Conservation (phyloP, 2,888 invertebrate genomes). For the Acleris sparsana region DNA sequence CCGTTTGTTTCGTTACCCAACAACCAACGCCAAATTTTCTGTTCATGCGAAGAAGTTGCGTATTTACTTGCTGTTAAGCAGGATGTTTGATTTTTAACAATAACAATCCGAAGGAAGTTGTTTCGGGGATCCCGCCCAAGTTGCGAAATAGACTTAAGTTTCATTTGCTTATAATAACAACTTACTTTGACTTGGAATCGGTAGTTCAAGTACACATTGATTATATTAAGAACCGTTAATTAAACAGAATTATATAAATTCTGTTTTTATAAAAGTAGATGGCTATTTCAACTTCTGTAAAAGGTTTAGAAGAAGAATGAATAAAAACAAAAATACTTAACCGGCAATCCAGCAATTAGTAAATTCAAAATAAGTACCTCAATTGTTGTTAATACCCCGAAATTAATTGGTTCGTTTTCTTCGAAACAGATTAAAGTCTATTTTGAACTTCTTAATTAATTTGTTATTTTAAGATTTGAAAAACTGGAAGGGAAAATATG, state of each 20-base stretch:
- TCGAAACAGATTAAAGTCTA: neutral
- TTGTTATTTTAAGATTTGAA: neutral
- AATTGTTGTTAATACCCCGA: neutral
- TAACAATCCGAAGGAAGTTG: conserved; percentile 23
- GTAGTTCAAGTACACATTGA: no score
- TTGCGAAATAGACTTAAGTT: conserved; percentile 14
- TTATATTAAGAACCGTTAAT: no score
- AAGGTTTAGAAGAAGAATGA: no score
- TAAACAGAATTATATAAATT: no score
- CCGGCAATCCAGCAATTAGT: conserved; percentile 5
- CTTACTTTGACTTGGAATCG: conserved; percentile 1
- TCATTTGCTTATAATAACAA: neutral
- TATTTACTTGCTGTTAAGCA: conserved; percentile 19
- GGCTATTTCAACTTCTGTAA: no score
- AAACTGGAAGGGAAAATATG: neutral
- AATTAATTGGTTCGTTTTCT: conserved; percentile 6
- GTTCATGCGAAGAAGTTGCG: conserved; percentile 16
- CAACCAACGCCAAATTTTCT: conserved; percentile 8
- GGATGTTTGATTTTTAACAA: conserved; percentile 34
- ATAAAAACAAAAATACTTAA: neutral
- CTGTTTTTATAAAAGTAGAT: no score
- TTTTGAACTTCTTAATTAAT: conserved; percentile 6
- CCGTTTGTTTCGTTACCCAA: neutral
- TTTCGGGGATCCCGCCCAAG: neutral
- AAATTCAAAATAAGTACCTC: conserved; percentile 1